Conservation (phyloP, 2,888 invertebrate genomes). For the Periphyllus acericola region DNA sequence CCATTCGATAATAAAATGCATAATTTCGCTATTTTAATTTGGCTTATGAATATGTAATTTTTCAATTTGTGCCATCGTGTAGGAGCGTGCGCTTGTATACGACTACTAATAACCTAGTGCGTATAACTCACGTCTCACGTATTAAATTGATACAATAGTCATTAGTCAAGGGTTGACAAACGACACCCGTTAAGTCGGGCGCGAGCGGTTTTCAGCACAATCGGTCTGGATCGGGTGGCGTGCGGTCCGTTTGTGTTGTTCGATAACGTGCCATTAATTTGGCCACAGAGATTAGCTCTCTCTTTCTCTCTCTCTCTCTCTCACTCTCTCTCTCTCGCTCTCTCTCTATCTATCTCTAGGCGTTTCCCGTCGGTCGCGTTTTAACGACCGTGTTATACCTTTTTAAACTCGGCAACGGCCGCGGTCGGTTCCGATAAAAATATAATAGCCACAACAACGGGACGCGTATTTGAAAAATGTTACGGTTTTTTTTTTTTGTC, state of each 20-base stretch:
- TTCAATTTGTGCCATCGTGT: background rate
- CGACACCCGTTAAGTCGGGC: conserved; percentile 27
- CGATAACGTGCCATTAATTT: conserved; percentile 61
- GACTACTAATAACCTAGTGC: background rate
- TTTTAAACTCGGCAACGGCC: conserved; percentile 7
- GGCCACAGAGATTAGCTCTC: conserved; percentile 56
- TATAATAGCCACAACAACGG: conserved; percentile 11
- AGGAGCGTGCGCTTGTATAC: background rate
- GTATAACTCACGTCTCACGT: conserved; percentile 1
- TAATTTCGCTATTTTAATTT: too few species aligned
- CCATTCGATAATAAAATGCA: too few species aligned
- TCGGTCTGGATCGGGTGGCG: conserved; percentile 22
- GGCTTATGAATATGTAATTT: background rate
- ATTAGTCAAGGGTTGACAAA: conserved; percentile 60
- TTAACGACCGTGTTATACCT: conserved; percentile 50
- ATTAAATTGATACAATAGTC: conserved; percentile 54
- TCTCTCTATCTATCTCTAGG: background rate
- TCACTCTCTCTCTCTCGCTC: background rate
- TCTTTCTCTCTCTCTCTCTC: background rate
- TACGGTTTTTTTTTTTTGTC: background rate
- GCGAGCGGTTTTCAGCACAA: conserved; percentile 54
- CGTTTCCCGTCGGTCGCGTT: conserved; percentile 33
- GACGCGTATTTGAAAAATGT: conserved; percentile 13
- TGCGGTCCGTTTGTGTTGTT: conserved; percentile 49
- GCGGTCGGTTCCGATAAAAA: conserved; percentile 24